Conservation (phyloP, 2,797 vertebrate genomes). For the Trachurus trachurus region DNA sequence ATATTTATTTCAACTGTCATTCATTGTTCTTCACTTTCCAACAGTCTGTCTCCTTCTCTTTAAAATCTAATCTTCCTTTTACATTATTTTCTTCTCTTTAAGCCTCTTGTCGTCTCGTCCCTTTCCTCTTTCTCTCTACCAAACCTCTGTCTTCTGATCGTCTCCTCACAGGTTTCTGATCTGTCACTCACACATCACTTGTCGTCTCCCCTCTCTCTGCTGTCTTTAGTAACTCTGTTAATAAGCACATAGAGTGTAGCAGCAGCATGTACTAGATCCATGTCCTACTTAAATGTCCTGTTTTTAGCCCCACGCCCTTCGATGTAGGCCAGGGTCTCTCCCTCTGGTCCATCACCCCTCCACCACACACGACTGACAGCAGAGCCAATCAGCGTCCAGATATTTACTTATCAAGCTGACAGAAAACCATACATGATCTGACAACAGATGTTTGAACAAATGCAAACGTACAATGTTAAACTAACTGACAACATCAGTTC, state of each 20-base stretch:
- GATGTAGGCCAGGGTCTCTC: constrained; percentile 74
- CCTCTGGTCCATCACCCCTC: constrained; percentile 7
- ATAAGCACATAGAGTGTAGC: constrained; percentile 43
- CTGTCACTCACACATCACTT: not conserved
- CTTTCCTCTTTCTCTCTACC: constrained; percentile 15
- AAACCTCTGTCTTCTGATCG: constrained; percentile 3
- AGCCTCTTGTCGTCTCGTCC: not conserved
- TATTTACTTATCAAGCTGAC: constrained; percentile 3
- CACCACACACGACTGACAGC: constrained; percentile 11
- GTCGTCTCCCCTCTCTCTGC: not conserved
- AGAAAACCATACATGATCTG: not conserved
- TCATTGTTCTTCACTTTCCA: not conserved
- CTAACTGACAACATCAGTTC: not conserved
- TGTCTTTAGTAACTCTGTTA: constrained; percentile 48
- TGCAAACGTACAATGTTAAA: not conserved
- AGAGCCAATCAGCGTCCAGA: not conserved
- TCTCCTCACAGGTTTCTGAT: constrained; percentile 12
- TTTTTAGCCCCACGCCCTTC: constrained; percentile 65
- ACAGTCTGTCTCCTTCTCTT: not conserved
- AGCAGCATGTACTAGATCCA: constrained; percentile 43
- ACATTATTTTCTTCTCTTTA: constrained; percentile 4
- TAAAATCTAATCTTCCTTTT: constrained; percentile 21
- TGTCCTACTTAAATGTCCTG: constrained; percentile 74
- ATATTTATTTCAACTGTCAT: not conserved
- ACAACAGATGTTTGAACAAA: constrained; percentile 15